These are phyloP conservation scores for Anomalospiza imberbis DNA, from an alignment of 2,797 vertebrate genomes.

Conservation along the genomic window DNA sequence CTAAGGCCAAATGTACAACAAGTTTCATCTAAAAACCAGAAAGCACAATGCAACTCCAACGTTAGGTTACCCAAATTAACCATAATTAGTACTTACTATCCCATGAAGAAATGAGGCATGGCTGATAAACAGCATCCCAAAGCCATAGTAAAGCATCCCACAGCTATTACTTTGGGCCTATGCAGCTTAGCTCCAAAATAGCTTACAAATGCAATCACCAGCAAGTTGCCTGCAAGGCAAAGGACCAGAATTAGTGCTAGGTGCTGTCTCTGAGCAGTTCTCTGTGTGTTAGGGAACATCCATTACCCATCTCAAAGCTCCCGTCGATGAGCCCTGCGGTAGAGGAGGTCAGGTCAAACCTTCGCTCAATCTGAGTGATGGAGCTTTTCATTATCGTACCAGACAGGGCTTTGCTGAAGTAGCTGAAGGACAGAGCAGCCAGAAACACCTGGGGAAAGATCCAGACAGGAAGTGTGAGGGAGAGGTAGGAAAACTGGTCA, in stretches of 20 bases:
- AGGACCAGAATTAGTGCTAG: not conserved
- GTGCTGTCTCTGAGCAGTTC: not conserved
- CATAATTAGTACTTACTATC: constrained; percentile 80
- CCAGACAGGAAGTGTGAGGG: not conserved
- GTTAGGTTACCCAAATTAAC: not conserved
- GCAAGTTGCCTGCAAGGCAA: constrained; percentile 84
- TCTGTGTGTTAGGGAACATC: not conserved
- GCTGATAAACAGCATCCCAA: constrained; percentile 85
- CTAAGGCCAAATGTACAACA: not conserved
- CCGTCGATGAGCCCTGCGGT: constrained; percentile 84
- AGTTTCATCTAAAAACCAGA: not conserved
- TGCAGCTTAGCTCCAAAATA: constrained; percentile 92
- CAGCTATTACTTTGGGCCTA: constrained; percentile 87
- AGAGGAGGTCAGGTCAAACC: constrained; percentile 88
- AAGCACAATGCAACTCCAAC: not conserved
- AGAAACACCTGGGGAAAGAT: constrained; percentile 80
- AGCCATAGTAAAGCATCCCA: constrained; percentile 86
- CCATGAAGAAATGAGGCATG: constrained; percentile 92
- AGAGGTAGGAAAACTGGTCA: not conserved
- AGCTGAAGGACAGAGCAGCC: constrained; percentile 80
- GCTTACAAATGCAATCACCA: constrained; percentile 91
- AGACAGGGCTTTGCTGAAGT: constrained; percentile 80
- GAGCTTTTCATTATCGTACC: constrained; percentile 87
- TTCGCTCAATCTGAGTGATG: constrained; percentile 89
- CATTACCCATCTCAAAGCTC: constrained; percentile 91